Evolutionary conservation across 2,888 invertebrate species (phyloP).

Genomic region (Marronus borbonicus): DNA sequence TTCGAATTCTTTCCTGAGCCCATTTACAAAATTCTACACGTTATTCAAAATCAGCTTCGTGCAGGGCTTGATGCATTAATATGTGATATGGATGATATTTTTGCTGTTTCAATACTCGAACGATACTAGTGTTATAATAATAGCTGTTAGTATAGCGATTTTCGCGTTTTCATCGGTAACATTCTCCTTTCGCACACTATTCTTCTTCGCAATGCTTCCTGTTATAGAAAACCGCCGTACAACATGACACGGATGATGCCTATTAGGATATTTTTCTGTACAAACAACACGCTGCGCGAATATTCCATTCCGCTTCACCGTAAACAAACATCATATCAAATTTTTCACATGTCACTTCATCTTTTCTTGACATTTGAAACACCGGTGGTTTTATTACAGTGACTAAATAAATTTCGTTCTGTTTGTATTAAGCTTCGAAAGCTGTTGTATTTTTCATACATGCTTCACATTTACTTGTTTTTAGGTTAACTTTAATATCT

Average conservation of each 20-base stretch:
- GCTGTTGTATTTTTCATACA: too few species aligned
- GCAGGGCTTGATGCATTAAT: background rate
- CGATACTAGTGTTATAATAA: background rate
- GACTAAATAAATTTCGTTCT: too few species aligned
- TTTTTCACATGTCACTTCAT: too few species aligned
- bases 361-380: too few species aligned
- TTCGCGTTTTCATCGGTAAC: background rate
- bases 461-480: too few species aligned
- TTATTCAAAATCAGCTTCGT: background rate
- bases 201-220: background rate
- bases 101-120: constrained; percentile 15
- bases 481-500: too few species aligned
- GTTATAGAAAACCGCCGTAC: background rate
- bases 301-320: background rate
- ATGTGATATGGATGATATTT: background rate
- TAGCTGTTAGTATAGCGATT: too few species aligned
- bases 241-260: background rate
- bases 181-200: background rate
- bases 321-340: too few species aligned
- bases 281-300: background rate
- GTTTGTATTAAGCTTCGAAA: too few species aligned
- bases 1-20: background rate
- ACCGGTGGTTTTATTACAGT: too few species aligned
- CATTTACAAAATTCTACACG: constrained; percentile 15
- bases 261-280: background rate